phyloP scores from a whole-genome alignment of 1,140 invertebrate genomes.

The Scaptomyza montana region DNA sequence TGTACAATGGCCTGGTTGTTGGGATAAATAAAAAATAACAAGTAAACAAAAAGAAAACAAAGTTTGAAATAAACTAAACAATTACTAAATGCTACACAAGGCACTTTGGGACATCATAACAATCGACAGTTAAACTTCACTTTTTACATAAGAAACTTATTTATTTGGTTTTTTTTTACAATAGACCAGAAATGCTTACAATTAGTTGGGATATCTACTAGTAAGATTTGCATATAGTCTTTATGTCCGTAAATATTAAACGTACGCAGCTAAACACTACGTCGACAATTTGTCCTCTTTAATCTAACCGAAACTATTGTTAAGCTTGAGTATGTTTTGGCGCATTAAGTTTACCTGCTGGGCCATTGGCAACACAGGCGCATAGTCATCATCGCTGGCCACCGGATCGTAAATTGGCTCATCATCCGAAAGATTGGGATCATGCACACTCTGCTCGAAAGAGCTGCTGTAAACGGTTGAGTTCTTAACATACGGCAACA shows the following conservation, averaged over 20 bases:
- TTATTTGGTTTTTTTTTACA: conserved; percentile 72
- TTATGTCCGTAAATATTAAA: conserved; percentile 14
- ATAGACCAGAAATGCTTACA: conserved; percentile 31
- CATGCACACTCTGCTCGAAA: conserved; percentile 81
- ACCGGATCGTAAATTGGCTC: conserved; percentile 98
- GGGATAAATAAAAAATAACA: conserved; percentile 40
- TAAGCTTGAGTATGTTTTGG: conserved; percentile 80
- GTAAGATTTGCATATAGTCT: conserved; percentile 22
- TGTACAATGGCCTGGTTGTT: conserved; percentile 70
- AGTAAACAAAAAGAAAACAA: conserved; percentile 17
- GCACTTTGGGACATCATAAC: not conserved
- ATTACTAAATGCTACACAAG: conserved; percentile 12
- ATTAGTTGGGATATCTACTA: conserved; percentile 32
- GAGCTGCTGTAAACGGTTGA: conserved; percentile 60
- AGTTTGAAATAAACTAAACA: not conserved
- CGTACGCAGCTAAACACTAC: conserved; percentile 57
- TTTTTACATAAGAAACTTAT: conserved; percentile 48
- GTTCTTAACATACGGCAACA: conserved; percentile 63
- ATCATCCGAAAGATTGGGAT: conserved; percentile 92
- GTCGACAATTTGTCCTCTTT: conserved; percentile 49
- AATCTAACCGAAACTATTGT: conserved; percentile 80
- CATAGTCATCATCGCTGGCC: conserved; percentile 97
- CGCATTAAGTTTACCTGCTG: conserved; percentile 84
- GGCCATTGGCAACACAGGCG: conserved; percentile 85
- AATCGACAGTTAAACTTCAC: conserved; percentile 63